These are phyloP conservation scores for Acipenser oxyrinchus DNA, from an alignment of 2,797 vertebrate genomes.

Conservation along the genomic window DNA sequence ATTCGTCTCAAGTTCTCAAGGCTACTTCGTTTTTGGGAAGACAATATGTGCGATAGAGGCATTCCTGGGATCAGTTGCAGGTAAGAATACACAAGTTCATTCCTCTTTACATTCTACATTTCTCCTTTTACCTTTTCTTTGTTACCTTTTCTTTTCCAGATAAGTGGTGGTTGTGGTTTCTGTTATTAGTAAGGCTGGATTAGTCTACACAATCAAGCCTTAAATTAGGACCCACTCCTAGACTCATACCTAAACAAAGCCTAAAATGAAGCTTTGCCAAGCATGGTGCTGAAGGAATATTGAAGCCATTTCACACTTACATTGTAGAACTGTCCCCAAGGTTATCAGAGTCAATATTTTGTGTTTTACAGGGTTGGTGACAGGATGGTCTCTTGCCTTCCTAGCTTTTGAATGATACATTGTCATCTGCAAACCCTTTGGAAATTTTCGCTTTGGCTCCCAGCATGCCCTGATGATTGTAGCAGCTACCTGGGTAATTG, in stretches of 20 bases:
- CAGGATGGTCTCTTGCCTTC: constrained; percentile 69
- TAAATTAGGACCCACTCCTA: no score
- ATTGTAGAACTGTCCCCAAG: background rate
- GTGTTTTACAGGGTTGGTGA: constrained; percentile 58
- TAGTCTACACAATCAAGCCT: no score
- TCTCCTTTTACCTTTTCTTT: no score
- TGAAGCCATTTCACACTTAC: no score
- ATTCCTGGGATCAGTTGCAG: constrained; percentile 48
- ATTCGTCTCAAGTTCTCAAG: constrained; percentile 52
- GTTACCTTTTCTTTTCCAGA: no score
- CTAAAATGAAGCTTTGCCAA: no score
- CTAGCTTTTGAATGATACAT: constrained; percentile 67
- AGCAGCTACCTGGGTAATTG: constrained; percentile 52
- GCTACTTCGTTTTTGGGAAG: constrained; percentile 62
- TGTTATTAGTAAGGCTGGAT: no score
- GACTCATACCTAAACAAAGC: no score
- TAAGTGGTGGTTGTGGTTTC: no score
- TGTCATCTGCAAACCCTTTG: constrained; percentile 76
- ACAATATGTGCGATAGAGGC: constrained; percentile 48
- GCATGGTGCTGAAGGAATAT: no score
- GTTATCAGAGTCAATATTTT: background rate
- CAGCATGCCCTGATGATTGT: constrained; percentile 52
- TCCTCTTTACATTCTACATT: no score
- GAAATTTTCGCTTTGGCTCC: constrained; percentile 61
- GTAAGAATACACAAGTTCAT: constrained; percentile 27